A percentile compares a stretch with the other conserved stretches of the same genome.
Conservation (phyloP, 2,113 vertebrate genomes). For the Lates calcarifer region DNA sequence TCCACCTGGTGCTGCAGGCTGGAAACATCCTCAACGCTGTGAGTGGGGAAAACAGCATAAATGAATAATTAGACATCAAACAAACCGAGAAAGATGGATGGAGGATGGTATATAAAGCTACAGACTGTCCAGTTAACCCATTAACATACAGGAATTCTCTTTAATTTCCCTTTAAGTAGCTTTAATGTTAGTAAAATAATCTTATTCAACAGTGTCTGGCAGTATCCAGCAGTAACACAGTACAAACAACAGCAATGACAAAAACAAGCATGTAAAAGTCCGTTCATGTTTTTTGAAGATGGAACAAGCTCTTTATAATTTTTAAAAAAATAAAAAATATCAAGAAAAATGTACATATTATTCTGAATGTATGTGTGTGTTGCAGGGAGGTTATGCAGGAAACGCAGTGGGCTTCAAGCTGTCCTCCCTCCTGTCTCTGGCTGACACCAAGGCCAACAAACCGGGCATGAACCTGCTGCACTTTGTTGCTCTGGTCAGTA, state of each 20-base stretch:
- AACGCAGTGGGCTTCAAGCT: constrained; percentile 97
- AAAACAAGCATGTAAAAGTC: too few species aligned
- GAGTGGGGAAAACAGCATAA: constrained; percentile 73
- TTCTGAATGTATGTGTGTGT: too few species aligned
- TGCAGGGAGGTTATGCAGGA: constrained; percentile 93
- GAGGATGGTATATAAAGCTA: neutral
- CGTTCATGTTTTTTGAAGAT: too few species aligned
- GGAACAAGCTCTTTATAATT: too few species aligned
- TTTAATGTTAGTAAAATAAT: too few species aligned
- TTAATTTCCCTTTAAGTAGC: too few species aligned
- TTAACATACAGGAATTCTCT: too few species aligned
- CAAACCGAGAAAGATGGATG: neutral
- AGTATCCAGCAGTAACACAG: too few species aligned
- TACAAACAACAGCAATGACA: too few species aligned
- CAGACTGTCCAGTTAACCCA: fast-evolving
- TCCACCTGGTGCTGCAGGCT: constrained; percentile 96
- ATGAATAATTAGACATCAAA: constrained; percentile 3
- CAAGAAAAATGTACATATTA: too few species aligned
- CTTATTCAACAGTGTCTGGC: too few species aligned
- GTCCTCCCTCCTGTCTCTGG: constrained; percentile 93
- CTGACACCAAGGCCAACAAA: constrained; percentile 96
- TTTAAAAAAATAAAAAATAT: too few species aligned
- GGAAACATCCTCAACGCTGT: constrained; percentile 98
- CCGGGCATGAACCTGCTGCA: constrained; percentile 97
- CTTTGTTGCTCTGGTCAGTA: constrained; percentile 94